Evolutionary conservation across 2,888 invertebrate species (phyloP), one percentile per base, ranked within the genome.

Genomic region (Deilephila elpenor): DNA sequence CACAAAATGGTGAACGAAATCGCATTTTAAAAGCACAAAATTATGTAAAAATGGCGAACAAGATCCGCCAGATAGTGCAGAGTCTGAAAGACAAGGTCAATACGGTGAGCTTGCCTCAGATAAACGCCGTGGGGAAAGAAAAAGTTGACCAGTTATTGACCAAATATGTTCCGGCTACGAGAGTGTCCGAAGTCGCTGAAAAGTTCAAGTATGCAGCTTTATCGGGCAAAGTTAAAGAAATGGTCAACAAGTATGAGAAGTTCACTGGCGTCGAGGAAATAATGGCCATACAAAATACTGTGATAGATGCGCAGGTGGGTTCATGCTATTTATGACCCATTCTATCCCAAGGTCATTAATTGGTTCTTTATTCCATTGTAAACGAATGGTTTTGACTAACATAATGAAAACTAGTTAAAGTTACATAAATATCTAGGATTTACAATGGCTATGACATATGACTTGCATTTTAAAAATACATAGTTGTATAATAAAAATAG

Each of bases 191-290:
- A 73, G 83, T 94, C 3, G 93, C 94, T 2, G 93, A 93, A 71
- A 93, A 85, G 75, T 88, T 94, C 8, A 93, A 89, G 81, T 86
- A 89, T 25, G 90, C 91, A 53, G 83, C 87, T 8, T 78, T 94
- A 2, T 80, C 89, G 0, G 84, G 82, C 25, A 90, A 85, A 80
- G 89, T 96, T 8, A 91, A 89, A 64, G 94, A 95, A 71, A 78
- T 96, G 71, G 95, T 96, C 67, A 86, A 88, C 44, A 95, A 95
- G 89, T 97, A 97, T 89, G 97, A 97, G 84, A 96, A 96, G 83
- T 94, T 97, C 72, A 96, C 97, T 7, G 98, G 98, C 2, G 95
- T 98, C 71, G 96, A 96, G 78, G 97, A 97, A 89, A 97, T 98
- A 5, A 96, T 96, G 93, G 93, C 95, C 51, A 96, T 97, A 53